A percentile compares a stretch with the other conserved stretches of the same genome.
phyloP scores from a whole-genome alignment of 2,888 invertebrate species.

The Philaethria dido region DNA sequence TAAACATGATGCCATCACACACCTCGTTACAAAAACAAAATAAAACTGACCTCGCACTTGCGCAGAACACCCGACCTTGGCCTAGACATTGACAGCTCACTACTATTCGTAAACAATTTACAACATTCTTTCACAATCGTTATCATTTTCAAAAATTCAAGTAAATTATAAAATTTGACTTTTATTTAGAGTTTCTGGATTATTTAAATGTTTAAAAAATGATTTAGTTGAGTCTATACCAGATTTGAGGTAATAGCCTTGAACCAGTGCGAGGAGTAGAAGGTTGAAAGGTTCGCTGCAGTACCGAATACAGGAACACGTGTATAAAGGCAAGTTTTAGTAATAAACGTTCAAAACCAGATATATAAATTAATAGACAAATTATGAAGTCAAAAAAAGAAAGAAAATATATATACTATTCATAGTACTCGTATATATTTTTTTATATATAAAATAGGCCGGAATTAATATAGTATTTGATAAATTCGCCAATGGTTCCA shows the following conservation, averaged over 20 bases:
- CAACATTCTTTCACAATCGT: neutral
- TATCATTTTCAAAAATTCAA: neutral
- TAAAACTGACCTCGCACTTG: conserved; percentile 35
- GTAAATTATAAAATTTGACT: neutral
- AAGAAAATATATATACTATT: too few relatives aligned
- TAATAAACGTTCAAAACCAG: too few relatives aligned
- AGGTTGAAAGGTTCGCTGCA: neutral
- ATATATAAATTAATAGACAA: too few relatives aligned
- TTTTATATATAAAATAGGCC: too few relatives aligned
- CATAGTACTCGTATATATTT: too few relatives aligned
- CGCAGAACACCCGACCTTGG: conserved; percentile 34
- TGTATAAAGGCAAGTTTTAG: conserved; percentile 4
- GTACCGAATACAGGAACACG: neutral
- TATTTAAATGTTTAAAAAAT: neutral
- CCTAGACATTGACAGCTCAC: conserved; percentile 32
- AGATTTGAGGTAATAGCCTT: conserved; percentile 7
- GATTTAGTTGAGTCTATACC: neutral
- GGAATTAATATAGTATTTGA: too few relatives aligned
- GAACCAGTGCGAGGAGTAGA: conserved; percentile 13
- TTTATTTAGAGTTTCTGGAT: neutral
- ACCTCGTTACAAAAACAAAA: conserved; percentile 3
- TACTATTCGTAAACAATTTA: conserved; percentile 35
- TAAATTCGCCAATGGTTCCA: too few relatives aligned
- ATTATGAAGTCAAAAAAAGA: too few relatives aligned
- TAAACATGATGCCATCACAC: neutral